Percentiles rank a stretch among this genome's conserved stretches.
phyloP scores from a whole-genome alignment of 2,888 invertebrate species.

The Octonoba sinensis region DNA sequence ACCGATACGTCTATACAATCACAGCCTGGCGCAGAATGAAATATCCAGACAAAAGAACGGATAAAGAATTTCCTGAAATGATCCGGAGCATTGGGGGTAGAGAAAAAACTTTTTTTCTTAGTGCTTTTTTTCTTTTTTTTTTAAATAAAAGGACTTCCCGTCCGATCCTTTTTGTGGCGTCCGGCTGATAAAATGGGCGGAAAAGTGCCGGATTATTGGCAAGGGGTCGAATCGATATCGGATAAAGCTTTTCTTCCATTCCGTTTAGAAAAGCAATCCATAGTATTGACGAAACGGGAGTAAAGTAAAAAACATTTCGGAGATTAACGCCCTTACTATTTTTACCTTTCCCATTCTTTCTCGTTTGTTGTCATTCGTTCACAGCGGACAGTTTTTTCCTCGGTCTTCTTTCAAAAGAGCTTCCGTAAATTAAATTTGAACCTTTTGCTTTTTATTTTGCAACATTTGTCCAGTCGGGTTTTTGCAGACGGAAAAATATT shows the following conservation, averaged over 20 bases:
- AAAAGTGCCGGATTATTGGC: constrained; percentile 59
- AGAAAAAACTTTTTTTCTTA: too few species aligned
- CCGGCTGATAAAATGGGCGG: constrained; percentile 51
- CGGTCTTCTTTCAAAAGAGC: constrained; percentile 11
- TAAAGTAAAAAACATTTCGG: constrained; percentile 21
- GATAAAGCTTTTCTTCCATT: constrained; percentile 42
- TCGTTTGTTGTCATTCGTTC: constrained; percentile 42
- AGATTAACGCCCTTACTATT: constrained; percentile 40
- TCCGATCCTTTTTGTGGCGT: constrained; percentile 38
- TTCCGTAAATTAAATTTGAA: constrained; percentile 48
- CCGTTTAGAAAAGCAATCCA: constrained; percentile 48
- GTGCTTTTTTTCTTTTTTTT: constrained; percentile 27
- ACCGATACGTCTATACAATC: constrained; percentile 7
- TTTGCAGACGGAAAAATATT: background rate
- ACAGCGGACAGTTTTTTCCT: constrained; percentile 9
- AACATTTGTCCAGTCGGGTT: constrained; percentile 33
- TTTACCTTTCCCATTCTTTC: constrained; percentile 23
- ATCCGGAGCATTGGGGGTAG: constrained; percentile 1
- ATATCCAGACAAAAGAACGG: constrained; percentile 15
- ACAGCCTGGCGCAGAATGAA: constrained; percentile 19
- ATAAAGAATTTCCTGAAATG: constrained; percentile 21
- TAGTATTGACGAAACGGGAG: constrained; percentile 51
- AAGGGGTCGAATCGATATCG: constrained; percentile 56
- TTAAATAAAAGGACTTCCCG: constrained; percentile 12
- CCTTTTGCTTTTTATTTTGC: constrained; percentile 10